A percentile compares a stretch with the other conserved stretches of the same genome.
Conservation (phyloP, 2,888 invertebrate species). For the Hymenopus coronatus region DNA sequence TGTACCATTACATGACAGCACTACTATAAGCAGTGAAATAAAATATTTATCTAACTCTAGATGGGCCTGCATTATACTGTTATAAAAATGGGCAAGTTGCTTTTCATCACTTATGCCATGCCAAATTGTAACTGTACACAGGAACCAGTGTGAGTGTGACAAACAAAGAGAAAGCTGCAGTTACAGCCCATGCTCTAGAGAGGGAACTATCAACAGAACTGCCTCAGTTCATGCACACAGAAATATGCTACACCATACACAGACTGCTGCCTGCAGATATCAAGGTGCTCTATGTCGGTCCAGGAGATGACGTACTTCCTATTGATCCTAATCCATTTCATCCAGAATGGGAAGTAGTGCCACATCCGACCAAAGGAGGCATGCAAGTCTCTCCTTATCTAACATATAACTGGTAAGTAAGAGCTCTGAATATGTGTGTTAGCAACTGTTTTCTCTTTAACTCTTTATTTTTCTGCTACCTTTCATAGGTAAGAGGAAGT, state of each 20-base stretch:
- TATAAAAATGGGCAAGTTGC: background rate
- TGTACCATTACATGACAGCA: no score
- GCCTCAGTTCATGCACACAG: constrained; percentile 68
- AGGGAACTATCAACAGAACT: constrained; percentile 66
- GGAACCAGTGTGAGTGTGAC: constrained; percentile 23
- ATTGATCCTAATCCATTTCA: constrained; percentile 70
- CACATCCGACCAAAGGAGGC: constrained; percentile 76
- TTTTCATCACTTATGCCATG: no score
- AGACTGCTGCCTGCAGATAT: constrained; percentile 81
- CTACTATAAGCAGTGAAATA: no score
- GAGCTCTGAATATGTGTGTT: no score
- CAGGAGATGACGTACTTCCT: constrained; percentile 29
- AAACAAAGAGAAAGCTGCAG: constrained; percentile 38
- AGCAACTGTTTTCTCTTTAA: no score
- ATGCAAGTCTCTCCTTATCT: constrained; percentile 76
- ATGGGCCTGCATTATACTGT: background rate
- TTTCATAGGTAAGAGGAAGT: no score
- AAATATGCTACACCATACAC: constrained; percentile 76
- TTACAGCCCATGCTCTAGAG: constrained; percentile 39
- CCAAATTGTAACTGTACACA: background rate
- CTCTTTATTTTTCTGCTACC: no score
- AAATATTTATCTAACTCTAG: no score
- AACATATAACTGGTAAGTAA: constrained; percentile 70
- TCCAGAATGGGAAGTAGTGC: constrained; percentile 56
- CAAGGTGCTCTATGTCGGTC: constrained; percentile 67